Base-by-base conservation (phyloP, 2,888 invertebrate species). In the Ennomos erosarius region DNA sequence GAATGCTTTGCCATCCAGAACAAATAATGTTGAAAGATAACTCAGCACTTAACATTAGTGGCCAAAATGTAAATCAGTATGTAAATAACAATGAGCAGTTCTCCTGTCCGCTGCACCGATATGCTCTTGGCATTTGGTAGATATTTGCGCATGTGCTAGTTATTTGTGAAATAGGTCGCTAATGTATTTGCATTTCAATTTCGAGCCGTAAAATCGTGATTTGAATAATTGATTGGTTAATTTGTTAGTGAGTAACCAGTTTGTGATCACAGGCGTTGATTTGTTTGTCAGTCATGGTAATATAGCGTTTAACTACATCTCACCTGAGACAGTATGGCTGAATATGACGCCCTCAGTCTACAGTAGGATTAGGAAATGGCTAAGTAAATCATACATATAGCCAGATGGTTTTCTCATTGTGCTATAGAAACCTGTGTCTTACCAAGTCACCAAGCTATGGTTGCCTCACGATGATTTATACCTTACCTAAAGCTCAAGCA, bases 131-230 rank as follows among this genome's bases (percentile, higher is more conserved):
- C 43, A 16, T 43, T 48, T 48, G 38, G 40, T n/a, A 37, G 34
- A 35, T 46, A 47, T 51, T 51, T 42, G 37, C 33, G 39, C n/a
- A 39, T 33, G 13, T 11, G 12, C 13, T 49, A 40, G 40, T 53
- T 53, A 53, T 53, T 59, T 53, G 33, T 10, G 35, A 54, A 49
- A 39, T 38, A 11, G 44, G 49, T 6, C 44, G 9, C 47, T 46
- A 42, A 36, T 59, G 40, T 40, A 13, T 50, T 50, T 50, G 50
- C 40, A 42, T 43, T 37, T 52, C 38, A 47, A 47, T 36, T 56
- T 37, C 33, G 48, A 10, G 16, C n/a, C 10, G 11, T 43, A 9
- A 43, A 40, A 13, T 43, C 35, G 33, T 37, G 38, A 51, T 16
- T 51, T 35, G 35, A 33, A 45, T 51, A 33, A 49, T 44, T 49